Evolutionary conservation across 2,113 vertebrate genomes (phyloP).

Genomic region (Chionodraco myersi): DNA sequence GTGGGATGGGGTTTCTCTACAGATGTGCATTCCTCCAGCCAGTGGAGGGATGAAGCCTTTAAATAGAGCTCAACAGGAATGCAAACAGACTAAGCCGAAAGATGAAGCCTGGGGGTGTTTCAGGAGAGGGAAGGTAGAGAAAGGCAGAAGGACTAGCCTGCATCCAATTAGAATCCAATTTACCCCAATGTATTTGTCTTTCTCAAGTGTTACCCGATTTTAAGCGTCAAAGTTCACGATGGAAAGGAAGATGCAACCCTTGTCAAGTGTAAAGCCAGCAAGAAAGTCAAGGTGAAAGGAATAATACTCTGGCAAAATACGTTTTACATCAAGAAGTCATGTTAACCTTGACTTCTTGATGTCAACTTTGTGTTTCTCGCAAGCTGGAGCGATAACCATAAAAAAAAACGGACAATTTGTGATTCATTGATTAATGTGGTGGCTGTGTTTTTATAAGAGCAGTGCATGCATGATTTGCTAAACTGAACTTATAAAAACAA

Average conservation of each 20-base stretch:
- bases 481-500: no score
- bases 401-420: no score
- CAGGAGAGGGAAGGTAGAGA: conserved; percentile 20
- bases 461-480: no score
- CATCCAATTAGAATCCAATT: background rate
- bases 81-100: conserved; percentile 67
- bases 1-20: conserved; percentile 53
- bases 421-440: no score
- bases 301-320: background rate
- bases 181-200: background rate
- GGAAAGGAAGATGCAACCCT: background rate
- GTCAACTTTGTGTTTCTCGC: no score
- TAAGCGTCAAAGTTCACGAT: conserved; percentile 29
- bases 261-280: background rate
- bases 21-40: conserved; percentile 77
- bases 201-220: background rate
- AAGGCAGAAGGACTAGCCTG: background rate
- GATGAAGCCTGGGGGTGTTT: conserved; percentile 48
- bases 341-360: no score
- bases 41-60: conserved; percentile 61
- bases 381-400: no score
- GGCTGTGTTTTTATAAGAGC: no score
- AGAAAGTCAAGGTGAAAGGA: background rate
- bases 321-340: no score
- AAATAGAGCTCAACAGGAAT: conserved; percentile 77